A percentile compares a stretch with the other conserved stretches of the same genome.
These are phyloP conservation scores for Thereva unica DNA, from an alignment of 2,888 invertebrate species.

Conservation along the genomic window DNA sequence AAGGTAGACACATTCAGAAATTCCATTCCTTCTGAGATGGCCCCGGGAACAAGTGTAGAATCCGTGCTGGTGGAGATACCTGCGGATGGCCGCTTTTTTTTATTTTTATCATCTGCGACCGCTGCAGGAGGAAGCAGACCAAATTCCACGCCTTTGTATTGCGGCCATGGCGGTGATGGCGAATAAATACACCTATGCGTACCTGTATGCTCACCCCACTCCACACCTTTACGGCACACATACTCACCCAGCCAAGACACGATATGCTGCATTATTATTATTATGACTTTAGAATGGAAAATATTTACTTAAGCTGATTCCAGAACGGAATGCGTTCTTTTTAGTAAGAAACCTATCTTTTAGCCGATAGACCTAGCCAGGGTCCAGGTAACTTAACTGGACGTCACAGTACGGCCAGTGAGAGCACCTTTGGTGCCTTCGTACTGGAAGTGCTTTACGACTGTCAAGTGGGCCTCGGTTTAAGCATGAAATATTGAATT, in stretches of 20 bases:
- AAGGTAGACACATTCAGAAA: conserved; percentile 33
- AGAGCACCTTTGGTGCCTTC: background rate
- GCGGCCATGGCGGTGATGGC: too few relatives aligned
- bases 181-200: background rate
- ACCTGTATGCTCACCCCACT: conserved; percentile 1
- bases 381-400: too few relatives aligned
- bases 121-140: too few relatives aligned
- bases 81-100: too few relatives aligned
- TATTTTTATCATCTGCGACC: too few relatives aligned
- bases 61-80: too few relatives aligned
- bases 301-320: conserved; percentile 30
- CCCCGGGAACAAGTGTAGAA: too few relatives aligned
- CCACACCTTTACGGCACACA: background rate
- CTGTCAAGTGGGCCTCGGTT: conserved; percentile 23
- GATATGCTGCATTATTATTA: background rate
- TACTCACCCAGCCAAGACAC: too few relatives aligned
- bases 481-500: conserved; percentile 32
- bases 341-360: too few relatives aligned
- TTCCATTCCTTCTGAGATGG: conserved; percentile 33
- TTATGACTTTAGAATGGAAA: conserved; percentile 24
- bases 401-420: background rate
- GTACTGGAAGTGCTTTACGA: conserved; percentile 7
- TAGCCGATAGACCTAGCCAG: too few relatives aligned
- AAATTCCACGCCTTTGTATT: too few relatives aligned
- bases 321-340: too few relatives aligned